These are phyloP conservation scores for Prunella strophiata DNA, from an alignment of 2,797 vertebrate species.

Conservation along the genomic window DNA sequence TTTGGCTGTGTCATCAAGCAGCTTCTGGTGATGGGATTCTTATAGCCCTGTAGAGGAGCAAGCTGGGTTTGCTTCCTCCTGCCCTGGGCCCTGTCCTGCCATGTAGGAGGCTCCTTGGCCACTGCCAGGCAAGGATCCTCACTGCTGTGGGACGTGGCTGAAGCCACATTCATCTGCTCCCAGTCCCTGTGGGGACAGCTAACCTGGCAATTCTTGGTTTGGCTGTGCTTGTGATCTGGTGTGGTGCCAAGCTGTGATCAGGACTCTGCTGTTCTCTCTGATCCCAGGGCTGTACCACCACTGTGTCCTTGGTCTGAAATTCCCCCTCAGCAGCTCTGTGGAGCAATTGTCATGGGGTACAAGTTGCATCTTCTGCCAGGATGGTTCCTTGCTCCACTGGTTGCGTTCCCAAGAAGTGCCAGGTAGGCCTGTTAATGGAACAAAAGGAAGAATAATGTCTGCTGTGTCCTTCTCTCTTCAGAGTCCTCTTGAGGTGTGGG, in stretches of 20 bases:
- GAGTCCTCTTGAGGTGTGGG: not conserved
- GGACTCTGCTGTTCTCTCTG: not conserved
- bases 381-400: not conserved
- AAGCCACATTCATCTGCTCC: not conserved
- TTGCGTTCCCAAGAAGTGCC: not conserved
- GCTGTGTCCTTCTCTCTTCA: not conserved
- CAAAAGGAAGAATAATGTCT: not conserved
- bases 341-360: rapidly evolving
- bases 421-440: not conserved
- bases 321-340: not conserved
- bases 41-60: not conserved
- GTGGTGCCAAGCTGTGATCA: not conserved
- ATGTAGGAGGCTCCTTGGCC: not conserved
- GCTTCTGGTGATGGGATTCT: not conserved
- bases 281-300: rapidly evolving
- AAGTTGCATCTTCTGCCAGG: not conserved
- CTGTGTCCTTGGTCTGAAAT: not conserved
- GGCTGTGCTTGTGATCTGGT: not conserved
- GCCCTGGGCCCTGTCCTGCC: not conserved
- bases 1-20: not conserved
- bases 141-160: not conserved
- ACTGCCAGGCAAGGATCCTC: not conserved
- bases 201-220: not conserved
- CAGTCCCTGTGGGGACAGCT: not conserved
- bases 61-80: not conserved